Base-by-base conservation (phyloP, 2,113 vertebrate species). In the Ondatra zibethicus region DNA sequence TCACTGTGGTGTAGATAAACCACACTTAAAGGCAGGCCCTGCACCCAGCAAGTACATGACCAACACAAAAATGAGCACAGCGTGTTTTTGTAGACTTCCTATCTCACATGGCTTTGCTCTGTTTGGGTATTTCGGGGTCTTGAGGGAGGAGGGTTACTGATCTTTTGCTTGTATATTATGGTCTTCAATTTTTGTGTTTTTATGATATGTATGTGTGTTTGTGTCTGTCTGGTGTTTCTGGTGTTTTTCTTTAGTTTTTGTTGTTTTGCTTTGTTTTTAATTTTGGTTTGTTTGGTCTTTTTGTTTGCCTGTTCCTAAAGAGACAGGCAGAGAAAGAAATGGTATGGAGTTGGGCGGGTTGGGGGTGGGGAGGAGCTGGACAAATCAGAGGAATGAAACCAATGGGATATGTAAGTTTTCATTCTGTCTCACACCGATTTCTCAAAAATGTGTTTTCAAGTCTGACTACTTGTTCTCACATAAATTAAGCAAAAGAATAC, bases 401-500 rank as follows among this genome's bases (percentile, higher is more conserved):
- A 3, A 82, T 7, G 21, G 3, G 12, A n/a, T 1, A 78, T 13
- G 39, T 47, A 78, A 58, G 25, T 70, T 55, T 88, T 63, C 63
- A 73, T 65, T 95, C 25, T 45, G 4, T 70, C 33, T 36, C 86
- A 77, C 21, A 89, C 14, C 66, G 39, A 65, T 86, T 85, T 87
- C 66, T 93, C 66, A 92, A 93, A 84, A 16, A 72, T 52, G 36
- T 50, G 50, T 70, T 66, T 86, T 33, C 65, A 68, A 87, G 65
- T 50, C 61, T 33, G 27, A 91, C 33, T 31, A 73, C 31, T 78
- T 50, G 10, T 11, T 87, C 58, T 76, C 73, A 77, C 17, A 89
- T 7, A 82, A 77, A 77, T 61, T 52, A 94, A 81, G 21, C 66
- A 82, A 89, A 96, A 89, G 16, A 93, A 88, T 93, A 81, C 29